Conservation (phyloP, 23 tunicate genomes). For the Styela clava region DNA sequence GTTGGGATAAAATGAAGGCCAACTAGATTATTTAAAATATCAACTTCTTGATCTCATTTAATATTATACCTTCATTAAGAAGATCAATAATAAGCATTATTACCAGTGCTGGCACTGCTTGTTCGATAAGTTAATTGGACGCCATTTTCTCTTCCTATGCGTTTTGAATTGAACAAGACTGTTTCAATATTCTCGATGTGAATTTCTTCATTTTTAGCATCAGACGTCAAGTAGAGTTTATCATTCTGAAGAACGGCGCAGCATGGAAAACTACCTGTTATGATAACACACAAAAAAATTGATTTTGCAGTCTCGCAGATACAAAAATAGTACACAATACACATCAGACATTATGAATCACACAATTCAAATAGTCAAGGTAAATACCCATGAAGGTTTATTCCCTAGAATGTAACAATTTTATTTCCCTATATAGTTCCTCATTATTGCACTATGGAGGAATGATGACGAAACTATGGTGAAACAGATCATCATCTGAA, state of each 20-base stretch:
- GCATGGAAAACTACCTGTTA: constrained; percentile 84
- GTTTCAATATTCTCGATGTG: constrained; percentile 81
- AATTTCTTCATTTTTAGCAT: constrained; percentile 76
- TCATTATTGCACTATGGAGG: no score
- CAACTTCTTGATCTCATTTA: no score
- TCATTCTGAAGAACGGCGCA: constrained; percentile 90
- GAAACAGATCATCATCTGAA: no score
- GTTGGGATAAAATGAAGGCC: no score
- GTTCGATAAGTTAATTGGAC: constrained; percentile 65
- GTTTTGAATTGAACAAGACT: constrained; percentile 72
- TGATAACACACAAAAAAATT: background rate
- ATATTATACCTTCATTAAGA: no score
- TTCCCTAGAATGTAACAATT: no score
- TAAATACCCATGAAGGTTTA: no score
- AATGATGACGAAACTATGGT: no score
- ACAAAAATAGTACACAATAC: background rate
- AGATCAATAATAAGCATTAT: no score
- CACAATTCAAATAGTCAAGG: no score
- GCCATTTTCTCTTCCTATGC: constrained; percentile 89
- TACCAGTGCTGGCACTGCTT: background rate
- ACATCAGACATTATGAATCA: constrained; percentile 4
- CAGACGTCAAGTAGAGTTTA: constrained; percentile 81
- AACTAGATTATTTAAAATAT: no score
- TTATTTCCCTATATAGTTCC: no score
- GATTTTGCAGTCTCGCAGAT: background rate